A percentile compares a stretch with the other conserved stretches of the same genome.
Evolutionary conservation across 2,888 invertebrate species (phyloP).

Genomic region (Lasioglossum vierecki): DNA sequence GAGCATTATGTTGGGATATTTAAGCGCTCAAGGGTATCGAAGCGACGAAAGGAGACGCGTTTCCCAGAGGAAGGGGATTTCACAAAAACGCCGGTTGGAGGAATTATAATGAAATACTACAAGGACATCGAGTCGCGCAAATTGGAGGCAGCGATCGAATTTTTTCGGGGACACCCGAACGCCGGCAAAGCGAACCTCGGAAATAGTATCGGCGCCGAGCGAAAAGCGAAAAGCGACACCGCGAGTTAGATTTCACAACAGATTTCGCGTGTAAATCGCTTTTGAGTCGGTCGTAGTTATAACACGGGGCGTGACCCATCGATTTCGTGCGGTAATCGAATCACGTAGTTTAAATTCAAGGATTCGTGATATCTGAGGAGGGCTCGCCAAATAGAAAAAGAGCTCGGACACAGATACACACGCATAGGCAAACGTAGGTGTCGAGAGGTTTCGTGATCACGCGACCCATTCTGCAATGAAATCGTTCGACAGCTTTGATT

Average conservation of each 20-base stretch:
- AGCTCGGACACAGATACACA: constrained; percentile 23
- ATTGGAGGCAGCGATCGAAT: constrained; percentile 14
- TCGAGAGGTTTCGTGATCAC: constrained; percentile 63
- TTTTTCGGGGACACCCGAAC: constrained; percentile 35
- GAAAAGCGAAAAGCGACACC: constrained; percentile 59
- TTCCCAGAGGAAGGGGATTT: background rate
- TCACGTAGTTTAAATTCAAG: constrained; percentile 34
- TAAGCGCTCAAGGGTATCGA: background rate
- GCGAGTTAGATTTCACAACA: constrained; percentile 63
- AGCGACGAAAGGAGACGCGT: too few species aligned
- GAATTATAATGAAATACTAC: constrained; percentile 31
- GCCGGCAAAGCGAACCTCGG: constrained; percentile 46
- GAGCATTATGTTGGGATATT: background rate
- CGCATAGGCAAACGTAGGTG: background rate
- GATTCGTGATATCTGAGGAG: constrained; percentile 31
- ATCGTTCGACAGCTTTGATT: constrained; percentile 50
- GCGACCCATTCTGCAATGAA: constrained; percentile 30
- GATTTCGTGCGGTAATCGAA: constrained; percentile 62
- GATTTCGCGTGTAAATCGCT: constrained; percentile 65
- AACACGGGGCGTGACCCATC: constrained; percentile 26
- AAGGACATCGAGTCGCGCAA: constrained; percentile 26
- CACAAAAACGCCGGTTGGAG: background rate
- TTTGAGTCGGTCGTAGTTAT: constrained; percentile 55
- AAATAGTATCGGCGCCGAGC: constrained; percentile 55
- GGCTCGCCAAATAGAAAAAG: constrained; percentile 22